Base-by-base conservation (phyloP, 2,797 vertebrate genomes). In the Eulemur albifrons region DNA sequence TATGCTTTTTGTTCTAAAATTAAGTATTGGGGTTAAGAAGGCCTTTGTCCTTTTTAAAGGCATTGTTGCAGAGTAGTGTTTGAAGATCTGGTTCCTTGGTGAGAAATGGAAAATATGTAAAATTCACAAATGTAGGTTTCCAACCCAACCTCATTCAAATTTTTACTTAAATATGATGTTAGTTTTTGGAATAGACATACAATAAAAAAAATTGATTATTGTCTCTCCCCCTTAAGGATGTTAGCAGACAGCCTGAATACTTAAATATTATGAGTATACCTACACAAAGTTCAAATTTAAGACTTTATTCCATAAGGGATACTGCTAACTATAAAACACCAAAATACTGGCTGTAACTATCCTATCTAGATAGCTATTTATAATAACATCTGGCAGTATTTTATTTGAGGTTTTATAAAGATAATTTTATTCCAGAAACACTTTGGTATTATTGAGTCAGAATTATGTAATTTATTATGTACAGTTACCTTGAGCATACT, bases 231-330 rank as follows among this genome's bases (percentile, higher is more conserved):
- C 54, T 93, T 89, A 96, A 93, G 69, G n/a, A 92, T 30, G 43
- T 91, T 61, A 77, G 54, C n/a, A 93, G 45, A 48, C 18, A 93
- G 67, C 30, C 17, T 82, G 30, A 88, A 81, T 61, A 40, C 50
- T 93, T 95, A 95, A 95, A 73, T 86, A 67, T 90, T 59, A 67
- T 88, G 50, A 91, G 75, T 90, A 89, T 81, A 80, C 12, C 30
- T 30, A 87, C 65, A 65, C 7, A 80, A 54, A 94, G 38, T 94
- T 97, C 95, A 97, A 84, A 83, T 93, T 96, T 91, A 93, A 97
- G 84, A 73, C 25, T 69, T 61, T 20, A 12, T 81, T 84, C 23
- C 48, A 2, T 54, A 89, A 73, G 30, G 30, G 48, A 96, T 90
- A 50, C 69, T 89, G 17, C 32, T 88, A 27, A 21, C 43, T 63